phyloP scores from a whole-genome alignment of 2,888 invertebrate genomes.

The Cremastobaeus sp. region DNA sequence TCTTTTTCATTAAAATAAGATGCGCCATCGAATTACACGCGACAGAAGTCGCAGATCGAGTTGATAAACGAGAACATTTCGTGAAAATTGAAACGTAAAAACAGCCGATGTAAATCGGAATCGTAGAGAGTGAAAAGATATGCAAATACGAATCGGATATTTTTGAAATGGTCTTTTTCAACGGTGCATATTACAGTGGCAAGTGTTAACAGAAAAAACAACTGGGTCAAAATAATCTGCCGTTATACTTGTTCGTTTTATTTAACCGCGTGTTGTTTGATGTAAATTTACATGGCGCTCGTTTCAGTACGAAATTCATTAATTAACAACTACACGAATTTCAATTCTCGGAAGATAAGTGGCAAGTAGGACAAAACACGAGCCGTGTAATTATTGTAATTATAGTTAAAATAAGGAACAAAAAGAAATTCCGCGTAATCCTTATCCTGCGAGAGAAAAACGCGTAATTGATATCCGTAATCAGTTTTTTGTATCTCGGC shows the following conservation, averaged over 20 bases:
- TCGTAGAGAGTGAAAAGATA: not conserved
- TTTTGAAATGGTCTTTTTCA: conserved; percentile 17
- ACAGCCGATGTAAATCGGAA: conserved; percentile 12
- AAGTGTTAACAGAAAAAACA: conserved; percentile 23
- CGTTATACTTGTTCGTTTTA: conserved; percentile 11
- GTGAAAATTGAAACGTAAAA: conserved; percentile 13
- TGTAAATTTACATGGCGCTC: not conserved
- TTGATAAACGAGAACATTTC: conserved; percentile 38
- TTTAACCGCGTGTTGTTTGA: conserved; percentile 4
- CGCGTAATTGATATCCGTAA: conserved; percentile 16
- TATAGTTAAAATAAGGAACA: conserved; percentile 4
- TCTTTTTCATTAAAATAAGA: conserved; percentile 16
- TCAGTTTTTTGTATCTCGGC: conserved; percentile 18
- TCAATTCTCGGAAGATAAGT: conserved; percentile 3
- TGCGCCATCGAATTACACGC: not conserved
- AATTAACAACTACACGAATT: not conserved
- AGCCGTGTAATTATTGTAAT: conserved; percentile 18
- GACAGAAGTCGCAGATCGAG: conserved; percentile 13
- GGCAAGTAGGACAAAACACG: conserved; percentile 8
- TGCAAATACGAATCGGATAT: conserved; percentile 1
- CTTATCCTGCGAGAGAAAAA: conserved; percentile 26
- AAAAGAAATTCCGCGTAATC: conserved; percentile 28
- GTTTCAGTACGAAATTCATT: no score
- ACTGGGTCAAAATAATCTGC: conserved; percentile 26
- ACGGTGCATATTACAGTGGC: not conserved